These are phyloP conservation scores for Porites cylindrica DNA, from an alignment of 92 coral and sea anemone genomes.

Conservation along the genomic window DNA sequence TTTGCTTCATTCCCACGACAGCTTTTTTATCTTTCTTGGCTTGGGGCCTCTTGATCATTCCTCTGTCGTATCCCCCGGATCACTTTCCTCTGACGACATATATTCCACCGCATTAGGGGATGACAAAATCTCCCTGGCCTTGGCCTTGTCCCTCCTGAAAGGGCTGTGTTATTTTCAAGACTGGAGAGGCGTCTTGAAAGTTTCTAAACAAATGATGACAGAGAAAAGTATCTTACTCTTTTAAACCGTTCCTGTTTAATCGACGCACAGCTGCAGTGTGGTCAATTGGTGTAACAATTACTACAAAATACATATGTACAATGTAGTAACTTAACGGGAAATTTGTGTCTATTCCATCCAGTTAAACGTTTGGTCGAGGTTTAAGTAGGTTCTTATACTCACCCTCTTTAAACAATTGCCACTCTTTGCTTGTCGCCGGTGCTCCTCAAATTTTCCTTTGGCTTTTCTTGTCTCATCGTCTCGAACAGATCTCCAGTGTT, in stretches of 20 bases:
- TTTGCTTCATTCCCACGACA: constrained; percentile 53
- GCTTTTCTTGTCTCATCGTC: constrained; percentile 40
- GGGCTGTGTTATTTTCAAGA: neutral
- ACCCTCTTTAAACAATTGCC: constrained; percentile 33
- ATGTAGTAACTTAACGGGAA: neutral
- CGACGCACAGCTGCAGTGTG: neutral
- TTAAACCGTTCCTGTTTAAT: neutral
- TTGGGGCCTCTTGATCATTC: constrained; percentile 39
- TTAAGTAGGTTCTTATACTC: constrained; percentile 11
- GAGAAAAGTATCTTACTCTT: neutral
- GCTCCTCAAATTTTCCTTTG: constrained; percentile 29
- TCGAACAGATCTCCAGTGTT: constrained; percentile 36
- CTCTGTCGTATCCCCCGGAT: constrained; percentile 17
- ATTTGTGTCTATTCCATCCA: constrained; percentile 5
- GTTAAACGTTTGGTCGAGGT: constrained; percentile 17
- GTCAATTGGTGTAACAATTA: neutral
- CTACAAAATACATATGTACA: neutral
- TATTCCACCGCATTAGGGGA: constrained; percentile 36
- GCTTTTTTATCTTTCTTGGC: constrained; percentile 47
- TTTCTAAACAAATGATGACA: constrained; percentile 20
- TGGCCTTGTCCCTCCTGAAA: constrained; percentile 32
- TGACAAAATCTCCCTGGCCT: constrained; percentile 22
- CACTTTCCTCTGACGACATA: constrained; percentile 59
- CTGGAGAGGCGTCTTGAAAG: constrained; percentile 27
- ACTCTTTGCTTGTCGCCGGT: constrained; percentile 14